Evolutionary conservation across 2,888 invertebrate genomes (phyloP), one percentile per base, ranked within the genome.

Genomic region (Antheraea assamensis): DNA sequence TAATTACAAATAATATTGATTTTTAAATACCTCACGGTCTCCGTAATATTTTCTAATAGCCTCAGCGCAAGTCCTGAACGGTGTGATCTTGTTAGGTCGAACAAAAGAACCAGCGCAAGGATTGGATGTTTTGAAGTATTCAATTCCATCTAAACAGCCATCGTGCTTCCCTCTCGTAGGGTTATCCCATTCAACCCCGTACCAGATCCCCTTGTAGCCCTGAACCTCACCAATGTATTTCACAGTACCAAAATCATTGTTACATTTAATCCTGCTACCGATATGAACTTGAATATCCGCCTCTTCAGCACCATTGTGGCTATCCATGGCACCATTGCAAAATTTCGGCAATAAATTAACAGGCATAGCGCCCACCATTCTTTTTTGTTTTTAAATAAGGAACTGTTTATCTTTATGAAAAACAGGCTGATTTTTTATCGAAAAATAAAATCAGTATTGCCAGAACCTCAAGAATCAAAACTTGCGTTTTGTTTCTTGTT

Each of bases 131-230:
- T 96, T 95, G 88, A 99, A 99, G 90, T 99, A 99, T 78, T 96
- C 95, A 71, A 96, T 92, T 71, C 97, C 98, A 78, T 98, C 96
- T 66, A 98, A 96, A 68, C 95, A 95, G 0, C 99, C 99, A 94
- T 98, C 96, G 87, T 99, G 99, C 89, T 98, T 99, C 2, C 99
- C 99, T 82, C 99, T 95, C 13, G 93, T 91, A 4, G 96, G 95
- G 83, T 98, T 97, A 88, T 99, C 99, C 99, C 99, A 99, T 88
- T 99, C 99, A n/a, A 99, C 96, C 0, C 99, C 99, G 74, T 98
- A 95, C 99, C 99, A 99, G 49, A 94, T 87, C 68, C 97, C 97
- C 74, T 95, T 91, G 82, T 97, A 95, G 0, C 97, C 96, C 76
- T 96, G 95, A 73, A 96, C 96, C 86, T 96, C 95, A 71, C 98